Conservation (phyloP, 2,888 invertebrate genomes). For the Agrochola litura region DNA sequence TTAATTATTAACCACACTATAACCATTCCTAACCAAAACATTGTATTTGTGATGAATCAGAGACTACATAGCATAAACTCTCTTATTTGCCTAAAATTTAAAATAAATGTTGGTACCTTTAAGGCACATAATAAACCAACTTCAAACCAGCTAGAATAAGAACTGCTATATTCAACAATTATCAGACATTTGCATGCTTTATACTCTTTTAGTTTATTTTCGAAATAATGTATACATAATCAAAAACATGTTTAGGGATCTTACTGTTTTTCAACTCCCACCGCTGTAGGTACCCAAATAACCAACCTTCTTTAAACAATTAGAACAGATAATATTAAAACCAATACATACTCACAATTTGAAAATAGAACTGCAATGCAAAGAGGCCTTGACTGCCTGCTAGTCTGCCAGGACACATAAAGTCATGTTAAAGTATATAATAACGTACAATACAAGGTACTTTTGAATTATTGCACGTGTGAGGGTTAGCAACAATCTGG, state of each 20-base stretch:
- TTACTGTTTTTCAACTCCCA: neutral
- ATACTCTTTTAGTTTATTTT: neutral
- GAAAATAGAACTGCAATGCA: constrained; percentile 58
- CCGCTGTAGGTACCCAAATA: neutral
- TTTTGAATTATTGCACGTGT: constrained; percentile 33
- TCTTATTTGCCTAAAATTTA: neutral
- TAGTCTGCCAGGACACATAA: constrained; percentile 57
- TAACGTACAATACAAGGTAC: constrained; percentile 13
- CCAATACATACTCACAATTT: constrained; percentile 25
- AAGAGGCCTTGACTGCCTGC: constrained; percentile 47
- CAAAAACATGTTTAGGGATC: neutral
- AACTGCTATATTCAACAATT: neutral
- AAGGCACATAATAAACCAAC: neutral
- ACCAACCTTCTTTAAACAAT: constrained; percentile 14
- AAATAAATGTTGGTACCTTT: neutral
- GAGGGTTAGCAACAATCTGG: constrained; percentile 23
- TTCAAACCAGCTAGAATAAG: neutral
- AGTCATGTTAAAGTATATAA: constrained; percentile 41
- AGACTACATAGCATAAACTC: neutral
- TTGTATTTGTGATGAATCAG: neutral
- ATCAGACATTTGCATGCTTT: neutral
- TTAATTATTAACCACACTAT: neutral
- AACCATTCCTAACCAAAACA: neutral
- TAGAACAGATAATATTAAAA: constrained; percentile 14
- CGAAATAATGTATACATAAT: neutral